A percentile compares a stretch with the other conserved stretches of the same genome.
phyloP scores from a whole-genome alignment of 2,113 vertebrate species.

The Colistium nudipinnis region DNA sequence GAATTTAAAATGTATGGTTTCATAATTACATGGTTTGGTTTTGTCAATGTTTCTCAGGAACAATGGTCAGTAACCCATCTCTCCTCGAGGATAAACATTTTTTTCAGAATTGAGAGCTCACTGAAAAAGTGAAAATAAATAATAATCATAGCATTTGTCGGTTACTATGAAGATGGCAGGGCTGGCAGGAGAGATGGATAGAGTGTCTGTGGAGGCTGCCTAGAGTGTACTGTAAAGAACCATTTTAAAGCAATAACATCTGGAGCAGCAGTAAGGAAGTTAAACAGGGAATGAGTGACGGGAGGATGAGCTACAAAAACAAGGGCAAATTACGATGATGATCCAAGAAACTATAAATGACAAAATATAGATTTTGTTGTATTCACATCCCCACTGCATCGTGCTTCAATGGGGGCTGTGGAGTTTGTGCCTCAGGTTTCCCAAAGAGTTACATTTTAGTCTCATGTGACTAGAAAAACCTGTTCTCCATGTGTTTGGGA shows the following conservation, averaged over 20 bases:
- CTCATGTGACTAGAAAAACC: not conserved
- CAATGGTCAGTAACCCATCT: constrained; percentile 62
- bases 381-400: not conserved
- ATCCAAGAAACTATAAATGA: constrained; percentile 17
- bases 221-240: not conserved
- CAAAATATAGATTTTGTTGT: constrained; percentile 23
- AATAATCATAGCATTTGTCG: constrained; percentile 19
- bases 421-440: not conserved
- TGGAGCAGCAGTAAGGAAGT: too few relatives aligned
- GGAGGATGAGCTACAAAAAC: not conserved
- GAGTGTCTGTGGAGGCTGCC: not conserved
- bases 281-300: not conserved
- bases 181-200: constrained; percentile 1
- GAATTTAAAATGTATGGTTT: too few relatives aligned
- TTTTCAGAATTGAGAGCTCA: constrained; percentile 54
- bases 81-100: constrained; percentile 62
- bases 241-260: too few relatives aligned
- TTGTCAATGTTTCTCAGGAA: constrained; percentile 61
- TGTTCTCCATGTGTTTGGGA: not conserved
- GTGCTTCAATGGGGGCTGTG: not conserved
- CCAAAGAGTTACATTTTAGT: not conserved
- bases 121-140: constrained; percentile 32
- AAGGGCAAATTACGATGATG: constrained; percentile 19
- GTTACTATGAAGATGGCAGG: constrained; percentile 35
- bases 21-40: constrained; percentile 59